These are phyloP conservation scores for Microcebus murinus DNA, from an alignment of 2,113 vertebrate genomes.

Conservation along the genomic window DNA sequence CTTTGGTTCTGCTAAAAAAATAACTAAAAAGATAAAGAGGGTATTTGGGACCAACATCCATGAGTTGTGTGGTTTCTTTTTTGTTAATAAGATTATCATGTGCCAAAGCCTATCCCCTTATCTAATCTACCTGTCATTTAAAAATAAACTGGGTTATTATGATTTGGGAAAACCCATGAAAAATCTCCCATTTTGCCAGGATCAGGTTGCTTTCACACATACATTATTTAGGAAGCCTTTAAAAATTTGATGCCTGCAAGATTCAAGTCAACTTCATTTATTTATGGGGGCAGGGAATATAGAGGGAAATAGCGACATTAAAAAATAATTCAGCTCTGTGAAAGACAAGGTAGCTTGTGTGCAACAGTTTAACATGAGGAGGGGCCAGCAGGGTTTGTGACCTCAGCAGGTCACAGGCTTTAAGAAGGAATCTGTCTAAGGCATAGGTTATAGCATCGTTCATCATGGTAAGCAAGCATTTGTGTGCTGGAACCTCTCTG, in stretches of 20 bases:
- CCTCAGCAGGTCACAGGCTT: background rate
- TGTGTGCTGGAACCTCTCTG: background rate
- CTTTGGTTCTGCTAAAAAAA: background rate
- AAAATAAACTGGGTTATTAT: constrained; percentile 7
- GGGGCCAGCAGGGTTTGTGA: background rate
- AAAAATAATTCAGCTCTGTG: background rate
- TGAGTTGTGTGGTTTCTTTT: background rate
- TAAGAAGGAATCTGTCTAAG: background rate
- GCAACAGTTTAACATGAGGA: background rate
- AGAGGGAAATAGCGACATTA: background rate
- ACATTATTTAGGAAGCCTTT: background rate
- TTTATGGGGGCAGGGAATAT: background rate
- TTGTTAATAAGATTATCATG: background rate
- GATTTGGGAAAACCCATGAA: constrained; percentile 7
- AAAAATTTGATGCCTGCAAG: background rate
- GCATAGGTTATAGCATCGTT: background rate
- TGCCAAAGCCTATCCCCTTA: background rate
- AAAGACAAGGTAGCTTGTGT: background rate
- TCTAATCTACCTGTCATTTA: background rate
- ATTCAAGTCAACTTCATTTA: background rate
- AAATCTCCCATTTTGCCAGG: background rate
- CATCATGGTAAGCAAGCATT: background rate
- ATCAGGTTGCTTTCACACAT: background rate
- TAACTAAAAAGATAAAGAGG: background rate
- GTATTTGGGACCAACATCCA: background rate